Percentiles rank a stretch among this genome's conserved stretches.
phyloP scores from a whole-genome alignment of 2,113 vertebrate species.

The Bubalus kerabau region DNA sequence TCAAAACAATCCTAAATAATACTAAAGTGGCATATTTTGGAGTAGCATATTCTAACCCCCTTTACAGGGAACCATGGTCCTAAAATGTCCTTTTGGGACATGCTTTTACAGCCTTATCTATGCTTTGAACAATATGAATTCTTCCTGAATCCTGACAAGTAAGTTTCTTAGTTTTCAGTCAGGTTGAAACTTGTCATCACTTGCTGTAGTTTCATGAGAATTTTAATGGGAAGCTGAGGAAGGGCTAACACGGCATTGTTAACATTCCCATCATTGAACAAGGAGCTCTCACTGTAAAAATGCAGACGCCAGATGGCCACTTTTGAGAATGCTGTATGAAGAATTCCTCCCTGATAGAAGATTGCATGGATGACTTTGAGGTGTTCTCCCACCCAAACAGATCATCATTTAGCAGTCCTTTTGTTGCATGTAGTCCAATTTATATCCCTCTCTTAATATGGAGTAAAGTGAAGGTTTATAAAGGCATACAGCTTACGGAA shows the following conservation, averaged over 20 bases:
- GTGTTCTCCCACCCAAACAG: neutral
- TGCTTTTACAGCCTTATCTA: neutral
- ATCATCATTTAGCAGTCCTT: neutral
- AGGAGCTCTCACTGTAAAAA: neutral
- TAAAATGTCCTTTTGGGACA: neutral
- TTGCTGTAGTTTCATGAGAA: neutral
- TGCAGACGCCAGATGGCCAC: neutral
- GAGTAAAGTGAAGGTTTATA: neutral
- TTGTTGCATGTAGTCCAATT: neutral
- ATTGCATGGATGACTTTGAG: neutral
- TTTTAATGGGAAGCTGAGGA: neutral
- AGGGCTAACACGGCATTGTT: neutral
- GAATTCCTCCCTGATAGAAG: neutral
- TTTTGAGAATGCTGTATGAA: neutral
- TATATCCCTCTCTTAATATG: neutral
- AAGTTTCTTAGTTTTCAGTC: neutral
- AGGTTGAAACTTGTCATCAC: neutral
- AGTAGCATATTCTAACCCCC: neutral
- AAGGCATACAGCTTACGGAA: neutral
- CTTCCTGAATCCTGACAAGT: neutral
- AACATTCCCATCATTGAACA: neutral
- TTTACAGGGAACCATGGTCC: neutral
- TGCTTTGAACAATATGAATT: neutral
- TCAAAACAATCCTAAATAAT: neutral
- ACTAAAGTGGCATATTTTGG: neutral